These are phyloP conservation scores for Sebastiscus albofasciatus DNA, from an alignment of 2,797 vertebrate genomes.

Conservation along the genomic window DNA sequence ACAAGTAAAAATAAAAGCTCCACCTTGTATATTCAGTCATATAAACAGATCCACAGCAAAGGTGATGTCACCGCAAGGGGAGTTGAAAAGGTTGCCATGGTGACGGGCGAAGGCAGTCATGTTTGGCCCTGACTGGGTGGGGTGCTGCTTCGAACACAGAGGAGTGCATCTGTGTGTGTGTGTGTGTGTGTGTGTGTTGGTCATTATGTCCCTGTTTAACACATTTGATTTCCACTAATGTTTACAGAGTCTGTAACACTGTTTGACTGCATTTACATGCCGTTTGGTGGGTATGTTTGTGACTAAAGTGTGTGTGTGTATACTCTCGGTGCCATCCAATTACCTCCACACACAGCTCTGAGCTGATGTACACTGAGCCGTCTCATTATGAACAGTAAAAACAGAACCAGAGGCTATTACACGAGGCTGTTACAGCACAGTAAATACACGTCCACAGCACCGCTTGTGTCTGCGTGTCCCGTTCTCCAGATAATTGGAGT, in stretches of 20 bases:
- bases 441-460: conserved; percentile 10
- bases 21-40: conserved; percentile 1
- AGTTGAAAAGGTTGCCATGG: conserved; percentile 74
- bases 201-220: conserved; percentile 1
- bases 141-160: conserved; percentile 45
- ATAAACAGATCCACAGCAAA: conserved; percentile 40
- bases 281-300: background rate
- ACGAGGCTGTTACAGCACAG: conserved; percentile 32
- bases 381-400: conserved; percentile 66
- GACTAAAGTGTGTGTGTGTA: background rate
- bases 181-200: background rate
- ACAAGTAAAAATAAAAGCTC: conserved; percentile 15
- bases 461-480: conserved; percentile 9
- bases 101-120: conserved; percentile 45
- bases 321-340: conserved; percentile 45
- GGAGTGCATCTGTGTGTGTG: background rate
- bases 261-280: background rate
- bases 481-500: conserved; percentile 42
- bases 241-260: conserved; percentile 5
- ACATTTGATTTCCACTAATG: conserved; percentile 23
- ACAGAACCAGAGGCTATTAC: conserved; percentile 58
- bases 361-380: conserved; percentile 47
- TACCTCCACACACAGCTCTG: conserved; percentile 51
- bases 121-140: conserved; percentile 61
- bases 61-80: conserved; percentile 64